Percentiles rank a stretch among this genome's conserved stretches.
Evolutionary conservation across 1,140 invertebrate species (phyloP).

Genomic region (Halesus radiatus): DNA sequence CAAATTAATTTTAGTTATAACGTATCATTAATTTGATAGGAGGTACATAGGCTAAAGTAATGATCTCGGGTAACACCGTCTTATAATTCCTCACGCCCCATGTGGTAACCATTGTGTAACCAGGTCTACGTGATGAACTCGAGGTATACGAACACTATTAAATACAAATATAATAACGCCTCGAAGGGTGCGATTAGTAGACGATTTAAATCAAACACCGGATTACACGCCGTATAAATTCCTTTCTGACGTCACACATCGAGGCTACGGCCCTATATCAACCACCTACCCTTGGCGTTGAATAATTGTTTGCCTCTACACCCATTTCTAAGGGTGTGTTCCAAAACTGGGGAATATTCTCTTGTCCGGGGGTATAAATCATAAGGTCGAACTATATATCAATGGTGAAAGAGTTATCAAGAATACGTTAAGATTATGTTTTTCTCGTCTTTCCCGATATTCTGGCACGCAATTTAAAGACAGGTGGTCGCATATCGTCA

Average conservation of each 20-base stretch:
- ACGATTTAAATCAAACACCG: neutral
- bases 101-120: too few species aligned
- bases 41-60: too few species aligned
- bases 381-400: slow-evolving; percentile 2
- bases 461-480: too few species aligned
- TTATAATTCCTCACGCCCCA: too few species aligned
- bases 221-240: neutral
- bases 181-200: neutral
- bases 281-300: neutral
- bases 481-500: too few species aligned
- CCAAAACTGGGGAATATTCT: neutral
- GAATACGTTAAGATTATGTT: too few species aligned
- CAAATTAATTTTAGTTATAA: too few species aligned
- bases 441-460: too few species aligned
- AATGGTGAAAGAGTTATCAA: neutral
- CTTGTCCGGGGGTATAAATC: slow-evolving; percentile 10
- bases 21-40: too few species aligned
- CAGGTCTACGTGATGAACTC: too few species aligned
- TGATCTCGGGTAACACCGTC: too few species aligned
- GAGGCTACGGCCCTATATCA: neutral
- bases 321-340: neutral
- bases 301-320: slow-evolving; percentile 16
- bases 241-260: neutral
- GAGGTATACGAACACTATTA: too few species aligned
- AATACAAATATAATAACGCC: neutral